phyloP scores from a whole-genome alignment of 2,888 invertebrate genomes.

The Bellardia pandia region DNA sequence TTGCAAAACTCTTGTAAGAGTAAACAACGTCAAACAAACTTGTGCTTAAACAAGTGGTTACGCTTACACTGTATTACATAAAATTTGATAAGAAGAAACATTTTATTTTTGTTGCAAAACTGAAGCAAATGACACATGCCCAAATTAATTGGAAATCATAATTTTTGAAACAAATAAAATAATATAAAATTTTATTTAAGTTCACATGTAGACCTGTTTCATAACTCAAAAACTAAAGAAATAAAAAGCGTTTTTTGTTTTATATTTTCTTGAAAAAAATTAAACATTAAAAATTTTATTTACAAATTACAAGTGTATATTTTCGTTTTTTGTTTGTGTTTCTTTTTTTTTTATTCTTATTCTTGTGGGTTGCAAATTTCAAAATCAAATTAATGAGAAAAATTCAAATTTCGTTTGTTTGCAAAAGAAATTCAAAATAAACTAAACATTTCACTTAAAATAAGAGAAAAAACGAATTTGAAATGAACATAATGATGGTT shows the following conservation, averaged over 20 bases:
- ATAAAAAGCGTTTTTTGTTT: constrained; percentile 46
- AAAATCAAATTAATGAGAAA: constrained; percentile 36
- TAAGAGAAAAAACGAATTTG: not conserved
- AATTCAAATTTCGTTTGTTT: constrained; percentile 9
- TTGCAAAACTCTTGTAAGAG: too few species aligned
- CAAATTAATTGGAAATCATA: too few species aligned
- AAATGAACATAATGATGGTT: constrained; percentile 36
- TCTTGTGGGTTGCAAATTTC: constrained; percentile 19
- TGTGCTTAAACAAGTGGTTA: too few species aligned
- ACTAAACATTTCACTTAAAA: constrained; percentile 32
- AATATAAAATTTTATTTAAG: too few species aligned
- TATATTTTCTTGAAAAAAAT: constrained; percentile 65
- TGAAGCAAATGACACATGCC: too few species aligned
- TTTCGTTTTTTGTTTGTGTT: constrained; percentile 25
- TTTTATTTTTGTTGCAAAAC: too few species aligned
- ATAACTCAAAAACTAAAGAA: constrained; percentile 8
- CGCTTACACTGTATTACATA: too few species aligned
- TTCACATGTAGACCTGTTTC: constrained; percentile 8
- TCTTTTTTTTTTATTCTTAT: not conserved
- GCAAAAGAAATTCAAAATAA: constrained; percentile 22
- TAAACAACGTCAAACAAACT: too few species aligned
- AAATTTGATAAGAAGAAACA: too few species aligned
- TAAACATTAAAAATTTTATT: constrained; percentile 69
- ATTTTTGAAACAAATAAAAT: too few species aligned
- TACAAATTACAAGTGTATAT: constrained; percentile 66